Percentiles rank a stretch among this genome's conserved stretches.
Evolutionary conservation across 1,140 invertebrate species (phyloP).

Genomic region (Drosophila sp.): DNA sequence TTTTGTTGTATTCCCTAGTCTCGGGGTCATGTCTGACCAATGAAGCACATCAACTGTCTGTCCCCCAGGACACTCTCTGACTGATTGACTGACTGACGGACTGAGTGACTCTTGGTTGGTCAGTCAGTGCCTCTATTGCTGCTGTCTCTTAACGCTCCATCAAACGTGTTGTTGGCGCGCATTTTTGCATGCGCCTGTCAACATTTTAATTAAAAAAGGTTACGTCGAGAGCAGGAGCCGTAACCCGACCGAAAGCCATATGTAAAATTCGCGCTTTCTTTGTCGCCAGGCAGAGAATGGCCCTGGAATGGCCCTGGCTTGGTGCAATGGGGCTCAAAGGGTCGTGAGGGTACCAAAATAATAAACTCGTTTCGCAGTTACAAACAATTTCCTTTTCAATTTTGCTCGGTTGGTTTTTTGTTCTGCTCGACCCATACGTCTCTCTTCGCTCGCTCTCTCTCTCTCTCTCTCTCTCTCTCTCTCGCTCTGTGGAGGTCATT

Average conservation of each 20-base stretch:
- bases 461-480: conserved; percentile 9
- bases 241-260: conserved; percentile 53
- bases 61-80: conserved; percentile 8
- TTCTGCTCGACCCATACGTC: conserved; percentile 11
- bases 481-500: conserved; percentile 65
- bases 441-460: conserved; percentile 6
- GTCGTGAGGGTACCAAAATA: conserved; percentile 84
- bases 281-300: conserved; percentile 11
- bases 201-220: conserved; percentile 85
- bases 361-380: conserved; percentile 84
- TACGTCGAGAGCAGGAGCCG: conserved; percentile 44
- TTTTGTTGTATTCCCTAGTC: neutral
- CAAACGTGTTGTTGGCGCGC: conserved; percentile 41
- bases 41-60: conserved; percentile 38
- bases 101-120: conserved; percentile 50
- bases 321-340: neutral
- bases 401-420: conserved; percentile 61
- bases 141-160: conserved; percentile 6
- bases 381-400: conserved; percentile 85
- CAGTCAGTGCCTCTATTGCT: conserved; percentile 8
- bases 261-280: conserved; percentile 80
- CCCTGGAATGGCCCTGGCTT: neutral
- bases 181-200: conserved; percentile 84
- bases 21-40: conserved; percentile 45
- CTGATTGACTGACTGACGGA: neutral